phyloP scores from a whole-genome alignment of 2,113 vertebrate genomes.

The Pipra filicauda region DNA sequence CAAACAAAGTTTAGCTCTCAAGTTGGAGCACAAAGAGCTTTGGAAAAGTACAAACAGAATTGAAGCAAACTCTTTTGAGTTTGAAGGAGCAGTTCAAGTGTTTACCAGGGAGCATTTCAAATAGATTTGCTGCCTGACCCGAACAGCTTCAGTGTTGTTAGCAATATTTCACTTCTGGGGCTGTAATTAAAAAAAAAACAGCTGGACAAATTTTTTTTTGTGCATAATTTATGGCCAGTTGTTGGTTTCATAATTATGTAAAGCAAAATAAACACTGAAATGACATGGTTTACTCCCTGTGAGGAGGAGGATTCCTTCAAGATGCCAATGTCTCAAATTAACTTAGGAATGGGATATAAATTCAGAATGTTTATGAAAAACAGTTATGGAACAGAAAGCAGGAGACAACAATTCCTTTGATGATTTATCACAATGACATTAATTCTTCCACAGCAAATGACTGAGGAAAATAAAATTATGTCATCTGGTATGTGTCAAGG shows the following conservation, averaged over 20 bases:
- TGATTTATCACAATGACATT: constrained; percentile 19
- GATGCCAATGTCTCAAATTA: background rate
- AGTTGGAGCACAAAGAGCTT: background rate
- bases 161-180: background rate
- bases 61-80: background rate
- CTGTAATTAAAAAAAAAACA: background rate
- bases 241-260: background rate
- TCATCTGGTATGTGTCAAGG: constrained; percentile 27
- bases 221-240: background rate
- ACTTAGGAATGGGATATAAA: background rate
- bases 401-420: constrained; percentile 10
- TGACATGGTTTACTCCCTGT: background rate
- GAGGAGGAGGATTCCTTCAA: background rate
- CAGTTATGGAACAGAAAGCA: background rate
- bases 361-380: constrained; percentile 21
- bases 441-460: constrained; percentile 27
- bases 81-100: background rate
- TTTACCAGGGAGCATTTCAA: background rate
- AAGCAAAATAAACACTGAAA: background rate
- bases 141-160: background rate
- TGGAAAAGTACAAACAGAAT: background rate
- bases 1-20: background rate
- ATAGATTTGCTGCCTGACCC: background rate
- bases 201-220: background rate
- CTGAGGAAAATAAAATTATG: constrained; percentile 19